These are phyloP conservation scores for Lithobates pipiens DNA, from an alignment of 2,797 vertebrate species.

Conservation along the genomic window DNA sequence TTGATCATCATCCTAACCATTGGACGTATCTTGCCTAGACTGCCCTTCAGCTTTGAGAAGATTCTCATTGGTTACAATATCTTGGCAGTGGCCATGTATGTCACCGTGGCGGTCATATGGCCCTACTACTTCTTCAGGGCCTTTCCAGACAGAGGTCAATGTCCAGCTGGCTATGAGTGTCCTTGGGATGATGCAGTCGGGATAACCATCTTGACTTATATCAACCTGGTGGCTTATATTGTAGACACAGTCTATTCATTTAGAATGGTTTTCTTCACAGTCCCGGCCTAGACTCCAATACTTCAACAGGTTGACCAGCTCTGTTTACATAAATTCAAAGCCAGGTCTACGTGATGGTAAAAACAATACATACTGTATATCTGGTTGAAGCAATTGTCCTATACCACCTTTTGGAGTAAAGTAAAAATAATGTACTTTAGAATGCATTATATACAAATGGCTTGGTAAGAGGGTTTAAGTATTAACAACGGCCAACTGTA, in stretches of 20 bases:
- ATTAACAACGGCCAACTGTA: no score
- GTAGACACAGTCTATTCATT: conserved; percentile 84
- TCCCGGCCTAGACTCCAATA: conserved; percentile 8
- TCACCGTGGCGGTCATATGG: conserved; percentile 83
- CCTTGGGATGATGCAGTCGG: conserved; percentile 73
- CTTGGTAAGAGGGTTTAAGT: background rate
- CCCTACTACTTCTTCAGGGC: conserved; percentile 79
- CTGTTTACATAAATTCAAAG: no score
- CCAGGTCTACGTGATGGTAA: no score
- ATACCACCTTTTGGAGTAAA: background rate
- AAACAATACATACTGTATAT: no score
- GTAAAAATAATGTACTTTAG: background rate
- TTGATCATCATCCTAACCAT: conserved; percentile 83
- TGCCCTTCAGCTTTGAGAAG: conserved; percentile 78
- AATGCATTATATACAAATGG: background rate
- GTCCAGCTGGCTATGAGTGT: fast-evolving
- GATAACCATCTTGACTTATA: conserved; percentile 79
- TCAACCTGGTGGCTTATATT: conserved; percentile 84
- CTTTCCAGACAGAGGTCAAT: background rate
- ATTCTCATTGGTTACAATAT: conserved; percentile 78
- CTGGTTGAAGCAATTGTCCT: no score
- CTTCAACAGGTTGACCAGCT: no score
- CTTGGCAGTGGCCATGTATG: conserved; percentile 83
- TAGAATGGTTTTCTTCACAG: conserved; percentile 77
- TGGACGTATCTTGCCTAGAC: conserved; percentile 73